Base-by-base conservation (phyloP, 2,888 invertebrate genomes). In the Baccha elongata region DNA sequence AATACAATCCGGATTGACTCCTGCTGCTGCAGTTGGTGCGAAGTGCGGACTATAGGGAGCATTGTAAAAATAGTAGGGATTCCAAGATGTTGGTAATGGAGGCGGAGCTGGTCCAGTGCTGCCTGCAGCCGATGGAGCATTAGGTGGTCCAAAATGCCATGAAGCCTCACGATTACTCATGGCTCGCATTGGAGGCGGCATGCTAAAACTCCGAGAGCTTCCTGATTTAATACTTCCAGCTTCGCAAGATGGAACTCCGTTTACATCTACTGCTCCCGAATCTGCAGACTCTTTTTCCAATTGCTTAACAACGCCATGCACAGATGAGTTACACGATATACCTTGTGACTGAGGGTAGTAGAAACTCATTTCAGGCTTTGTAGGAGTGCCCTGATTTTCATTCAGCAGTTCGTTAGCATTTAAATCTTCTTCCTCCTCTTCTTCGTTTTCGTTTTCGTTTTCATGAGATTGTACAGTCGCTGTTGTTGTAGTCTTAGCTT, bases 181-280 rank as follows among this genome's bases (percentile, higher is more conserved):
- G 4, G 88, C 86, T 4, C 87, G 86, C 91, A 91, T 90, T 4
- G 91, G 90, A 13, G 91, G 91, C 46, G 90, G 90, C 87, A 91
- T 89, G 32, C 89, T 90, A 50, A 87, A 89, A 32, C 90, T 90
- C 52, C 89, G 86, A 0, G 88, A 89, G 78, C 91, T 91, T 53
- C 89, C 89, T 0, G 91, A 91, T 67, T 90, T 89, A 15, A 89
- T 68, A 64, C 91, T 91, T 2, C 87, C 90, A 11, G 87, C 89
- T 50, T 91, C 91, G 15, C 90, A 75, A 0, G 90, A 90, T 1
- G 89, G 86, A 1, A 50, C 87, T 78, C 85, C 87, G 55, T 89
- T 88, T 17, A 87, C 86, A 69, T 87, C 88, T 1, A 86, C 87
- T 2, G 89, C 86, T 1, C 86, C 86, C 0, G 87, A 85, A 73